A percentile compares a stretch with the other conserved stretches of the same genome.
Conservation (phyloP, 2,888 invertebrate species). For the Campoletis raptor region DNA sequence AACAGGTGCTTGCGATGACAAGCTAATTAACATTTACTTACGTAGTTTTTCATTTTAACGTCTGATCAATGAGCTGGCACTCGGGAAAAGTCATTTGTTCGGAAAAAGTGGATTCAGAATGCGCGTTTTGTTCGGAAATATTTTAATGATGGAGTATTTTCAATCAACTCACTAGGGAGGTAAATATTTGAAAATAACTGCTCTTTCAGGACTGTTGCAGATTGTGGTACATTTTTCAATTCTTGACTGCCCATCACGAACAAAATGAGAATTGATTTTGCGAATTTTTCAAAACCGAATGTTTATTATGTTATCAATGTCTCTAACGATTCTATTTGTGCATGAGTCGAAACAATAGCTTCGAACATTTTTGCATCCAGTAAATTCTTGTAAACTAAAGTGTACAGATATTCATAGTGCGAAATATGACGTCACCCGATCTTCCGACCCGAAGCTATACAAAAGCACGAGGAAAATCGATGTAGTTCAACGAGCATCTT, state of each 20-base stretch:
- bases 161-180: not conserved
- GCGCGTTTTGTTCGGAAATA: not conserved
- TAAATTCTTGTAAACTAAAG: not conserved
- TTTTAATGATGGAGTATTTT: not conserved
- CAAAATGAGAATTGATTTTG: not conserved
- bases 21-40: slow-evolving; percentile 24
- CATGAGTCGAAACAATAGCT: not conserved
- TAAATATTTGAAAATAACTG: not conserved
- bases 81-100: not conserved
- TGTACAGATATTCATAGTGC: not conserved
- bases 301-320: not conserved
- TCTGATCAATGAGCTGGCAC: slow-evolving; percentile 19
- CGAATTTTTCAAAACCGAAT: not conserved
- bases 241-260: not conserved
- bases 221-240: not conserved
- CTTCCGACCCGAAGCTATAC: slow-evolving; percentile 7
- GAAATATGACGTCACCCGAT: slow-evolving; percentile 9
- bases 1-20: slow-evolving; percentile 34
- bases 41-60: slow-evolving; percentile 1
- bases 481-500: slow-evolving; percentile 31
- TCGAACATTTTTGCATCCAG: not conserved
- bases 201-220: not conserved
- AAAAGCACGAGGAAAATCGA: not conserved
- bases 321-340: not conserved
- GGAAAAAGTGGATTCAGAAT: not conserved